These are phyloP conservation scores for Amitus sp. DNA, from an alignment of 2,888 invertebrate genomes.

Conservation along the genomic window DNA sequence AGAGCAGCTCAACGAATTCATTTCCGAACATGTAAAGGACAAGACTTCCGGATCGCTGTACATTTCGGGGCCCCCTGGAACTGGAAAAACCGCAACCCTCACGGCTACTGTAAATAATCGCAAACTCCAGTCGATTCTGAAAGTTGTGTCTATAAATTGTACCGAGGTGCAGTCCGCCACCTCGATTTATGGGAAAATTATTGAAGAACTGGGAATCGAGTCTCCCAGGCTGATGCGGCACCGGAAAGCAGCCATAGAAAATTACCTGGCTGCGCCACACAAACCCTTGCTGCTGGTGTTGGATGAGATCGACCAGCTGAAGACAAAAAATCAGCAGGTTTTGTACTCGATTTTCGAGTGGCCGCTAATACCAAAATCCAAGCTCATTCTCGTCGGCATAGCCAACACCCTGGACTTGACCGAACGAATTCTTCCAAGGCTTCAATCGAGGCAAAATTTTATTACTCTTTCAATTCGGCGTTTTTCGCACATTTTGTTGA, in stretches of 20 bases:
- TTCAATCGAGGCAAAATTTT: constrained; percentile 73
- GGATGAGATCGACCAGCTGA: constrained; percentile 96
- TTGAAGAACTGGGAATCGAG: constrained; percentile 75
- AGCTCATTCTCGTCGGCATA: constrained; percentile 86
- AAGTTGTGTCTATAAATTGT: constrained; percentile 84
- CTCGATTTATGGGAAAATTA: constrained; percentile 82
- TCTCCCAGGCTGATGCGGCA: constrained; percentile 74
- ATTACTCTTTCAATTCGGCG: background rate
- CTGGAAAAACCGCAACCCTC: constrained; percentile 93
- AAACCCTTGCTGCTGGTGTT: constrained; percentile 85
- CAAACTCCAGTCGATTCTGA: constrained; percentile 65
- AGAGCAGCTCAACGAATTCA: constrained; percentile 75
- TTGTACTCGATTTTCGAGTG: constrained; percentile 94
- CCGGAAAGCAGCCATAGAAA: constrained; percentile 74
- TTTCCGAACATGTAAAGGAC: constrained; percentile 73
- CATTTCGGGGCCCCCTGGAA: constrained; percentile 96
- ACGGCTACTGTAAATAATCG: constrained; percentile 76
- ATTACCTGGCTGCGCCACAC: constrained; percentile 69
- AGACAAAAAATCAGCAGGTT: constrained; percentile 83
- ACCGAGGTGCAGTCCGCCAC: constrained; percentile 87
- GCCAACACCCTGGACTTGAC: constrained; percentile 97
- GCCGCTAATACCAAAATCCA: constrained; percentile 78
- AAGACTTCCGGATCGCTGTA: constrained; percentile 85
- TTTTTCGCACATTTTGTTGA: background rate
- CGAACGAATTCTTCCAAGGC: constrained; percentile 85